Conservation (phyloP, 2,113 vertebrate species). For the Gasterosteus aculeatus region DNA sequence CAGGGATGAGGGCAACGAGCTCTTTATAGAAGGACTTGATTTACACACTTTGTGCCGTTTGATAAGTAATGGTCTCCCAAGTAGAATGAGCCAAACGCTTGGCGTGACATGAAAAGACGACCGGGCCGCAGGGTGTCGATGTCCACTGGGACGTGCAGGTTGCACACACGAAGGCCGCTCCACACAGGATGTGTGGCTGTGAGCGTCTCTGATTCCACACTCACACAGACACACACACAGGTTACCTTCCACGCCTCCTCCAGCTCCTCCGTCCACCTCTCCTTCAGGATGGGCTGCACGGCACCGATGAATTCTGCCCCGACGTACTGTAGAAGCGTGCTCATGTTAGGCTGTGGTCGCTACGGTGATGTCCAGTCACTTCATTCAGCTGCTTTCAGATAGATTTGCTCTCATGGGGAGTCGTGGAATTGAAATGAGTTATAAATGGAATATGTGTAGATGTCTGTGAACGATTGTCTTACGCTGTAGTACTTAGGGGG, state of each 20-base stretch:
- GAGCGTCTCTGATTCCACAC: not conserved
- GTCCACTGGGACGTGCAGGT: not conserved
- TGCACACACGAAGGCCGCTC: slow-evolving; percentile 6
- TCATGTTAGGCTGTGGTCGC: not conserved
- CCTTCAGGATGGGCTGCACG: slow-evolving; percentile 82
- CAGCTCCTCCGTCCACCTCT: slow-evolving; percentile 80
- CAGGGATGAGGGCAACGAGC: not conserved
- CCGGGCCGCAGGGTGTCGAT: no score
- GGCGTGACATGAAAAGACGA: not conserved
- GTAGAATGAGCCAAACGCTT: not conserved
- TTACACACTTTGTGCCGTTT: no score
- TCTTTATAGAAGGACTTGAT: no score
- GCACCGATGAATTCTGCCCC: slow-evolving; percentile 83
- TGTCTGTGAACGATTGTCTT: slow-evolving; percentile 42
- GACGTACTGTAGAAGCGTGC: slow-evolving; percentile 76
- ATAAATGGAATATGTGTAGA: no score
- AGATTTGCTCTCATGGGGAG: no score
- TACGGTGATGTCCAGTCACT: no score
- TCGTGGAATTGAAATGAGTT: no score
- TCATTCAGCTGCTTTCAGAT: no score
- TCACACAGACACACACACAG: not conserved
- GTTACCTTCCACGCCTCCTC: slow-evolving; percentile 83
- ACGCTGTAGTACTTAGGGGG: slow-evolving; percentile 83
- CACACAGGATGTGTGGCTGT: not conserved
- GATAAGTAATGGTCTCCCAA: no score